These are phyloP conservation scores for Hirudinaria manillensis DNA, from an alignment of 2,888 invertebrate genomes.

Conservation along the genomic window DNA sequence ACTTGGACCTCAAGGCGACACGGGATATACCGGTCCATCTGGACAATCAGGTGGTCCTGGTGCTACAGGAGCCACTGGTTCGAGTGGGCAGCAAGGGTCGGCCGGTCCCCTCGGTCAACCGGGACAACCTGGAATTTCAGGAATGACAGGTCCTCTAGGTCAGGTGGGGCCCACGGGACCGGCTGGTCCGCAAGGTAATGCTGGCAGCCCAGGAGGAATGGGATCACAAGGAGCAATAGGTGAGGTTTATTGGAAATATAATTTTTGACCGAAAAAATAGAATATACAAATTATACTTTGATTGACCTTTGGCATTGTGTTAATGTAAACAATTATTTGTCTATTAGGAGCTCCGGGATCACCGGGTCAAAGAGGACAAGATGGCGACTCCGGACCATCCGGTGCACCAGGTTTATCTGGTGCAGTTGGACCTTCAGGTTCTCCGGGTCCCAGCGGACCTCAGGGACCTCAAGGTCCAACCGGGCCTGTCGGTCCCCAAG, in stretches of 20 bases:
- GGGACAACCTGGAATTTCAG: conserved; percentile 16
- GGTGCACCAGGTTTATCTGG: conserved; percentile 30
- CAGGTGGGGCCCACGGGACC: conserved; percentile 3
- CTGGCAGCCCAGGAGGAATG: conserved; percentile 14
- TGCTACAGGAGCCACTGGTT: conserved; percentile 20
- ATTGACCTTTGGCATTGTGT: conserved; percentile 7
- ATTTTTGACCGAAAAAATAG: no score
- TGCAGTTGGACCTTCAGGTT: conserved; percentile 53
- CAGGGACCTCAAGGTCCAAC: conserved; percentile 34
- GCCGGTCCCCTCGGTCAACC: conserved; percentile 21
- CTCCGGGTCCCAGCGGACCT: conserved; percentile 19
- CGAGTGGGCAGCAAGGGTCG: background rate
- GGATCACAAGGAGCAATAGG: conserved; percentile 46
- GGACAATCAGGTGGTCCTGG: background rate
- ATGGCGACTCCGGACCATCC: conserved; percentile 32
- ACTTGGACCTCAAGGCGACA: conserved; percentile 31
- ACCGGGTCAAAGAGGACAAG: conserved; percentile 28
- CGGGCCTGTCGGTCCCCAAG: conserved; percentile 28
- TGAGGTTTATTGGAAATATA: no score
- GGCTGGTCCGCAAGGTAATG: conserved; percentile 27
- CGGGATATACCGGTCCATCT: conserved; percentile 21
- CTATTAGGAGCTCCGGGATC: background rate
- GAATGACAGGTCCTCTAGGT: conserved; percentile 14
- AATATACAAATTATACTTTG: background rate
- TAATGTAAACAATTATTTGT: conserved; percentile 22